phyloP scores from a whole-genome alignment of 1,140 invertebrate species.

The Drosophila subobscura region DNA sequence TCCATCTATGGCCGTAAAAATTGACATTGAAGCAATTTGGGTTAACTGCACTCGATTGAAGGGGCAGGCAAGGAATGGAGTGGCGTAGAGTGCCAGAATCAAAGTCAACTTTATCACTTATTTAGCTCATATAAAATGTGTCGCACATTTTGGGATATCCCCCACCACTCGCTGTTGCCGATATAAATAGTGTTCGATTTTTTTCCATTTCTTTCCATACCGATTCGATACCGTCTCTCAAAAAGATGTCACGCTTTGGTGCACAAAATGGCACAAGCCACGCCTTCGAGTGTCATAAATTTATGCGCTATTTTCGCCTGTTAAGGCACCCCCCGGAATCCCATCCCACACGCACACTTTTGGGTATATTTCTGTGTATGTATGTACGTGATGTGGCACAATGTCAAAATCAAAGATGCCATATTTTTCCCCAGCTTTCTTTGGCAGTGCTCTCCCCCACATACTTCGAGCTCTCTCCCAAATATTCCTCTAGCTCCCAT shows the following conservation, averaged over 20 bases:
- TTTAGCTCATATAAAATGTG: constrained; percentile 56
- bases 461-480: no score
- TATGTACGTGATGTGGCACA: constrained; percentile 49
- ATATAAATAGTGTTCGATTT: constrained; percentile 75
- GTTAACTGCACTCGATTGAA: constrained; percentile 42
- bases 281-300: constrained; percentile 60
- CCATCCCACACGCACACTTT: not conserved
- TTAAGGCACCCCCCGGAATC: constrained; percentile 38
- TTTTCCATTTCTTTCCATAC: constrained; percentile 18
- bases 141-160: constrained; percentile 24
- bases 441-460: constrained; percentile 26
- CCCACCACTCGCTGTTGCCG: not conserved
- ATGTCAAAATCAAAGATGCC: constrained; percentile 69
- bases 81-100: constrained; percentile 60
- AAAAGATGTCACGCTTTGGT: constrained; percentile 68
- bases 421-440: constrained; percentile 66
- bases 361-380: constrained; percentile 29
- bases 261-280: constrained; percentile 64
- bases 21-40: constrained; percentile 71
- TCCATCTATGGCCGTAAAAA: constrained; percentile 53
- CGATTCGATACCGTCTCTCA: not conserved
- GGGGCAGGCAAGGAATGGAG: not conserved
- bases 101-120: constrained; percentile 77
- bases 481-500: no score
- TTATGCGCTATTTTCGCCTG: constrained; percentile 65